Percentiles rank a stretch among this genome's conserved stretches.
These are phyloP conservation scores for Percina caprodes DNA, from an alignment of 2,113 vertebrate species.

Conservation along the genomic window DNA sequence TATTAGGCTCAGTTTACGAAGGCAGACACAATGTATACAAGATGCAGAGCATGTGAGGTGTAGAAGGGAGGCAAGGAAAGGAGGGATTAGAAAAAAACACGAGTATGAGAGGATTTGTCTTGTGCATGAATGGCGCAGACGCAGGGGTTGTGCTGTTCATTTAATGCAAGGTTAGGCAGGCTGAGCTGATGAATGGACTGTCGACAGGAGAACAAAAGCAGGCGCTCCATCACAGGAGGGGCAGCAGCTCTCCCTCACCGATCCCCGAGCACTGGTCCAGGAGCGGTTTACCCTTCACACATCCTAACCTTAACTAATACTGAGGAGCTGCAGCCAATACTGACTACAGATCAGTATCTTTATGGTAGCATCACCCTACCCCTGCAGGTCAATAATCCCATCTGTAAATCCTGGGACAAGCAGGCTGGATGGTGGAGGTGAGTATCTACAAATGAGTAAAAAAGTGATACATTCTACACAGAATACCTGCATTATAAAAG, in stretches of 20 bases:
- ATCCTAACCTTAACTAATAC: slow-evolving; percentile 58
- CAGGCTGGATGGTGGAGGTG: slow-evolving; percentile 7
- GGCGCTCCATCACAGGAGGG: slow-evolving; percentile 84
- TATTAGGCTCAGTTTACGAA: slow-evolving; percentile 3
- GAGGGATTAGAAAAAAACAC: slow-evolving; percentile 14
- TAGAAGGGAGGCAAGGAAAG: slow-evolving; percentile 25
- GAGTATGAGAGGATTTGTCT: slow-evolving; percentile 79
- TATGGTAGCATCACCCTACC: slow-evolving; percentile 25
- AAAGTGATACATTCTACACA: neutral
- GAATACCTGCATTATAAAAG: slow-evolving; percentile 8
- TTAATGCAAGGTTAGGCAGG: slow-evolving; percentile 93
- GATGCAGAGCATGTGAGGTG: slow-evolving; percentile 18
- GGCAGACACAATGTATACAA: neutral
- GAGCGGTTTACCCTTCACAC: slow-evolving; percentile 77
- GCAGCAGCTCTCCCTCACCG: slow-evolving; percentile 57
- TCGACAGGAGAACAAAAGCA: slow-evolving; percentile 87
- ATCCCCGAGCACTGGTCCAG: slow-evolving; percentile 70
- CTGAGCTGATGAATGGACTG: slow-evolving; percentile 90
- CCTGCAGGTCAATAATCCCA: slow-evolving; percentile 47
- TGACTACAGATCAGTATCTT: slow-evolving; percentile 70
- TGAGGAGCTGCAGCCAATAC: slow-evolving; percentile 45
- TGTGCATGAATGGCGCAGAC: slow-evolving; percentile 77
- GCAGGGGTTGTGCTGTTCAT: slow-evolving; percentile 89
- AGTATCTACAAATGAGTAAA: neutral
- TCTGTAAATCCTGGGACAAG: slow-evolving; percentile 46